Base-by-base conservation (phyloP, 2,113 vertebrate genomes). In the Platysternon megacephalum region DNA sequence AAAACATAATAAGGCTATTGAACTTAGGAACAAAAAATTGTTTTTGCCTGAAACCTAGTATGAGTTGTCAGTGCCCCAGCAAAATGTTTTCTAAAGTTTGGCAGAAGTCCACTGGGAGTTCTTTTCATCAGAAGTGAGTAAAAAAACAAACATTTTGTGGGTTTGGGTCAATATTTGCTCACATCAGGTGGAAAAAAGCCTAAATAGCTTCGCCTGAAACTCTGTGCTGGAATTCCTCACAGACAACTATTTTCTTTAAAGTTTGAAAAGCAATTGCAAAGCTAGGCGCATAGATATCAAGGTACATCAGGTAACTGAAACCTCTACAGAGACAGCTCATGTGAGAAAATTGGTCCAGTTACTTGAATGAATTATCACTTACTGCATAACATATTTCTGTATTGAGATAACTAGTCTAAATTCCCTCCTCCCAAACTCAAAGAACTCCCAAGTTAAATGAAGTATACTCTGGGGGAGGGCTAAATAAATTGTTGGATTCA, bases 1-100 rank as follows among this genome's bases (percentile, higher is more conserved):
- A 52, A 85, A 87, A 49, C 35, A 82, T 35, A 84, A 17, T 90
- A 83, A 46, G 22, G 72, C 65, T 91, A 35, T 48, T 85, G 39
- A 94, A 88, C 5, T 28, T 74, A 76, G 88, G 49, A 93, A 91
- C 11, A 93, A 94, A 96, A 44, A 56, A 86, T 10, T 22, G 49
- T 91, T 89, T 91, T 86, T 82, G 42, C 65, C n/a, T 72, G 91
- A 89, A 48, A 5, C 3, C 24, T 82, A 51, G 55, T 78, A 53
- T 3, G 76, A 51, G 39, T 89, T 39, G 39, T 53, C 42, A 80
- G 14, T 86, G 81, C 48, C 51, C 89, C 91, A 44, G 48, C 65
- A 72, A 68, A 91, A 10, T 56, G 14, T 39, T 93, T 93, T 85
- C 56, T 51, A 52, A 94, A 44, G 29, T 55, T 91, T 96, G 84